Conservation (phyloP, 2,888 invertebrate species). For the Pyrrhia umbra region DNA sequence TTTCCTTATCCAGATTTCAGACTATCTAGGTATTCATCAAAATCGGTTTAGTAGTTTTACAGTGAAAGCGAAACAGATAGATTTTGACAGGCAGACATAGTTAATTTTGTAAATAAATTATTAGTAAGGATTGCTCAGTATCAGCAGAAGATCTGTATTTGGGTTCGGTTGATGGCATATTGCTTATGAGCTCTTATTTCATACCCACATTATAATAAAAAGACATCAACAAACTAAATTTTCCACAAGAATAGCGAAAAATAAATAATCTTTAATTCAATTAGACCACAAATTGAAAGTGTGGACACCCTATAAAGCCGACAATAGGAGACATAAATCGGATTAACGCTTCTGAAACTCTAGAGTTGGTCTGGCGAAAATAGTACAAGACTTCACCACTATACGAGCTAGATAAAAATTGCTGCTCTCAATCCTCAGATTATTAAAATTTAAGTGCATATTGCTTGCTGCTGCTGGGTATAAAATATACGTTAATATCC, state of each 20-base stretch:
- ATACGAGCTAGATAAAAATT: constrained; percentile 19
- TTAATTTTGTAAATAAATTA: too few species aligned
- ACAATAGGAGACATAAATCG: constrained; percentile 65
- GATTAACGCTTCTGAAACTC: constrained; percentile 66
- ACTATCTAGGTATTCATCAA: too few species aligned
- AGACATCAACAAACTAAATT: constrained; percentile 34
- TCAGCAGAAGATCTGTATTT: too few species aligned
- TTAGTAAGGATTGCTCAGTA: too few species aligned
- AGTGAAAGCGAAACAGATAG: too few species aligned
- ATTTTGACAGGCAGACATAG: too few species aligned
- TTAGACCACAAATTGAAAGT: constrained; percentile 30
- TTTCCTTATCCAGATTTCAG: too few species aligned
- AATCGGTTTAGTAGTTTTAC: too few species aligned
- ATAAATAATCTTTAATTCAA: constrained; percentile 35
- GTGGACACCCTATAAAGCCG: constrained; percentile 52
- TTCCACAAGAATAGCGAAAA: constrained; percentile 20
- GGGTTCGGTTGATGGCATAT: too few species aligned
- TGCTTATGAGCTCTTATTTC: constrained; percentile 16
- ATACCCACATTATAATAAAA: constrained; percentile 6
- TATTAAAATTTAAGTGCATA: constrained; percentile 30
- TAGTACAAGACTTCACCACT: constrained; percentile 33
- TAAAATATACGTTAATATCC: neutral
- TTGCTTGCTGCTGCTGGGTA: neutral
- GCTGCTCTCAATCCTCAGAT: constrained; percentile 7
- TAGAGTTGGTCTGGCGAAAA: constrained; percentile 49